These are phyloP conservation scores for Argyresthia goedartella DNA, from an alignment of 2,888 invertebrate species.

Conservation along the genomic window DNA sequence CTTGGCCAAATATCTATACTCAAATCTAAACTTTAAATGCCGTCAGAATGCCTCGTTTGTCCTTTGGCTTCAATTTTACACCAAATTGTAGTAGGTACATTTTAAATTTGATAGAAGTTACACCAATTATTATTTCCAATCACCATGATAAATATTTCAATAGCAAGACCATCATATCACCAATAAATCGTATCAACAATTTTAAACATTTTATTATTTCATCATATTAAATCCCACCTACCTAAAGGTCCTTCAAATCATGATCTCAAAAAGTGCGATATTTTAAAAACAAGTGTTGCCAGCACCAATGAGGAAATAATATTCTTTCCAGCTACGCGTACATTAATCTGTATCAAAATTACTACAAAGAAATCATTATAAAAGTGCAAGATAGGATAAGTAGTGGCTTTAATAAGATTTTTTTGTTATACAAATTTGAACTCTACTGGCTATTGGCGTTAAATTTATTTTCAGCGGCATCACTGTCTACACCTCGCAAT, in stretches of 20 bases:
- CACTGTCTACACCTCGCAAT: constrained; percentile 37
- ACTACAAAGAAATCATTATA: no score
- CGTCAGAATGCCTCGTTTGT: not conserved
- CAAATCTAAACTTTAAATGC: not conserved
- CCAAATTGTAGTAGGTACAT: not conserved
- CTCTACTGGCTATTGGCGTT: constrained; percentile 3
- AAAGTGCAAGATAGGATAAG: no score
- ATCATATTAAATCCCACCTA: no score
- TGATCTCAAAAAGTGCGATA: not conserved
- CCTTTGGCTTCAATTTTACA: not conserved
- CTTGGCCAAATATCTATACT: not conserved
- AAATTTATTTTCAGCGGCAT: constrained; percentile 23
- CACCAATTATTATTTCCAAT: not conserved
- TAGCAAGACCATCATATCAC: not conserved
- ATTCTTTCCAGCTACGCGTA: not conserved
- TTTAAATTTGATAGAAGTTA: not conserved
- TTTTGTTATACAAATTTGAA: no score
- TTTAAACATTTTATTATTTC: not conserved
- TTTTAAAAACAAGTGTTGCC: not conserved
- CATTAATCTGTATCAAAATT: not conserved
- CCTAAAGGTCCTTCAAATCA: no score
- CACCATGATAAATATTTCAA: not conserved
- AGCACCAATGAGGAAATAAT: not conserved
- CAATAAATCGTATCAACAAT: not conserved
- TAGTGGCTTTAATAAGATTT: no score